Conservation (phyloP, 2,888 invertebrate genomes). For the Deilephila elpenor region DNA sequence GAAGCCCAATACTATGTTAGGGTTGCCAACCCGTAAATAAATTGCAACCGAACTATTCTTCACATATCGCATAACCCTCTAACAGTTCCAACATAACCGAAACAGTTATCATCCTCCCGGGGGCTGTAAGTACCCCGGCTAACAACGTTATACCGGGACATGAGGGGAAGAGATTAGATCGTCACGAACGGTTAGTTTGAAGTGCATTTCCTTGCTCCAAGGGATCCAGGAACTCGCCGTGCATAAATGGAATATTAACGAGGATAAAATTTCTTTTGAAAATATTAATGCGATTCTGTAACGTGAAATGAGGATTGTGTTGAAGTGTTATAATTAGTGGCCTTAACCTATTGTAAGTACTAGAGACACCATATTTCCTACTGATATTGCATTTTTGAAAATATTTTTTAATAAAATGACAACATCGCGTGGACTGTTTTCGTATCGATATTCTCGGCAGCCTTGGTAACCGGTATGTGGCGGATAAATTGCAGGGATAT, state of each 20-base stretch:
- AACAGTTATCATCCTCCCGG: slow-evolving; percentile 50
- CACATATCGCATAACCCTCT: slow-evolving; percentile 6
- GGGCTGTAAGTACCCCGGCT: slow-evolving; percentile 45
- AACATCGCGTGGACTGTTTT: no score
- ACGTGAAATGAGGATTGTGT: neutral
- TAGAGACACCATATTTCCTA: no score
- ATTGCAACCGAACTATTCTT: slow-evolving; percentile 6
- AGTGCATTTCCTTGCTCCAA: slow-evolving; percentile 64
- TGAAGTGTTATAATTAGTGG: no score
- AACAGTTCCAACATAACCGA: slow-evolving; percentile 35
- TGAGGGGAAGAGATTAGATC: slow-evolving; percentile 47
- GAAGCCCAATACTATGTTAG: neutral
- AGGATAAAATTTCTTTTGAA: slow-evolving; percentile 29
- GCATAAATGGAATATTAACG: slow-evolving; percentile 59
- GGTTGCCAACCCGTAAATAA: slow-evolving; percentile 10
- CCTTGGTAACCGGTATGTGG: no score
- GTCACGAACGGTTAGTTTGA: slow-evolving; percentile 47
- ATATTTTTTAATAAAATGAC: no score
- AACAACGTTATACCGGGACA: slow-evolving; percentile 47
- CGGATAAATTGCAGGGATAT: no score
- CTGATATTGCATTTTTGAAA: no score
- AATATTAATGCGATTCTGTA: neutral
- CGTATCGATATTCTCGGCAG: no score
- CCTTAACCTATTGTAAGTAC: no score
- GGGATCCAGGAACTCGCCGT: slow-evolving; percentile 38